phyloP scores from a whole-genome alignment of 2,113 vertebrate species.

The Ptychochromis oligacanthus region DNA sequence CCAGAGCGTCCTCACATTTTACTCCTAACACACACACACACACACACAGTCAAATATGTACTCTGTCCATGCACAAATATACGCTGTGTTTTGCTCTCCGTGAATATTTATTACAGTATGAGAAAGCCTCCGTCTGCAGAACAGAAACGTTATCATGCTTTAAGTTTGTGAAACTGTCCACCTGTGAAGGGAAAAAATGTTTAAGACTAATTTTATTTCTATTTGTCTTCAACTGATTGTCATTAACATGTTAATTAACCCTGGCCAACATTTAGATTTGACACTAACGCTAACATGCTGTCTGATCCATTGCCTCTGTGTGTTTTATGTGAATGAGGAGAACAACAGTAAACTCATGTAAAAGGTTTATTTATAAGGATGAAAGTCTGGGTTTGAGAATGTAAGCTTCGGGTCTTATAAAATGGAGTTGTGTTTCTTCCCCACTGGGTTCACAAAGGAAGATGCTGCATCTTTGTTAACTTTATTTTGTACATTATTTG shows the following conservation, averaged over 20 bases:
- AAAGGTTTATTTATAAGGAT: constrained; percentile 12
- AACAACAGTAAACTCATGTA: constrained; percentile 11
- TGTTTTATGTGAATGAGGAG: background rate
- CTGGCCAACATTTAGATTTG: background rate
- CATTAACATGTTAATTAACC: constrained; percentile 3
- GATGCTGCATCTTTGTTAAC: constrained; percentile 10
- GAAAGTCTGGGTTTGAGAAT: background rate
- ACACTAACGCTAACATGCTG: background rate
- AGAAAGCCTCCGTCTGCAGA: background rate
- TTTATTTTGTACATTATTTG: constrained; percentile 57
- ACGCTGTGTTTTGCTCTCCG: background rate
- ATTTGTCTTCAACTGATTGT: background rate
- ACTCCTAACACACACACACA: constrained; percentile 84
- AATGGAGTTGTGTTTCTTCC: background rate
- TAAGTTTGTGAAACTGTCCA: background rate
- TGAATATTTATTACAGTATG: constrained; percentile 9
- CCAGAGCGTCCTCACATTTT: constrained; percentile 98
- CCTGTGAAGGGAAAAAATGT: constrained; percentile 21
- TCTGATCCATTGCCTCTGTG: background rate
- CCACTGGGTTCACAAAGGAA: background rate
- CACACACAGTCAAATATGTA: background rate
- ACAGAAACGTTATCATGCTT: background rate
- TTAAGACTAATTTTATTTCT: background rate
- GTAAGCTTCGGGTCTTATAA: background rate
- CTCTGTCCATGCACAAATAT: background rate